Base-by-base conservation (phyloP, 1,140 invertebrate species). In the Drosophila guanche region DNA sequence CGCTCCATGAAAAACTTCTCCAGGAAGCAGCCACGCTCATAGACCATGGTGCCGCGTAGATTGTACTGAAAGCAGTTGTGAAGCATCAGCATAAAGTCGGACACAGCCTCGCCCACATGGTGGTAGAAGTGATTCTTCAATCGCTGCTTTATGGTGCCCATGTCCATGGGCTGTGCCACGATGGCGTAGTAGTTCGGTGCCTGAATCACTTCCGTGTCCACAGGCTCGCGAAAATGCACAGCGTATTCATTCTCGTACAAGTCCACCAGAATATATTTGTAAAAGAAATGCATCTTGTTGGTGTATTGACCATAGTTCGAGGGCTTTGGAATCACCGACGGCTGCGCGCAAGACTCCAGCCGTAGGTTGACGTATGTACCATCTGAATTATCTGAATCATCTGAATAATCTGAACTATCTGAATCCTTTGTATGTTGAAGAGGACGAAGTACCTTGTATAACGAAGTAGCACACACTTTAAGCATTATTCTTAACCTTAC, bases 251-350 rank as follows among this genome's bases (percentile, higher is more conserved):
- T 86, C 7, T 68, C 59, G 23, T 10, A 2, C 2, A 88, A 14
- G n/a, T 81, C 69, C 20, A 68, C 78, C 25, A 86, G 56, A 5
- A 86, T 2, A 6, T 88, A 62, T 47, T 75, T 88, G 14, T 72
- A 29, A 5, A 86, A 23, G 5, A 48, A 88, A 7, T 86, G 77
- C 3, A 86, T n/a, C 27, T 78, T 74, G 5, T 86, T 86, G 1
- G 81, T 88, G 46, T 85, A 85, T 3, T 46, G 10, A 0, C 81
- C 81, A 1, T 4, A 20, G 2, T 16, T 41, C 1, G 65, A 83
- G 0, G 43, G 37, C 5, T 22, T 1, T 0, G 73, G 77, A 3
- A 54, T 16, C 14, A 81, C 53, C 25, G 55, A 61, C 1, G 83
- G 81, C 27, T 85, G 73, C 5, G 80, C 62, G 0, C 61, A 59